Base-by-base conservation (phyloP, 2,888 invertebrate genomes). In the Meteorus cinctellus region DNA sequence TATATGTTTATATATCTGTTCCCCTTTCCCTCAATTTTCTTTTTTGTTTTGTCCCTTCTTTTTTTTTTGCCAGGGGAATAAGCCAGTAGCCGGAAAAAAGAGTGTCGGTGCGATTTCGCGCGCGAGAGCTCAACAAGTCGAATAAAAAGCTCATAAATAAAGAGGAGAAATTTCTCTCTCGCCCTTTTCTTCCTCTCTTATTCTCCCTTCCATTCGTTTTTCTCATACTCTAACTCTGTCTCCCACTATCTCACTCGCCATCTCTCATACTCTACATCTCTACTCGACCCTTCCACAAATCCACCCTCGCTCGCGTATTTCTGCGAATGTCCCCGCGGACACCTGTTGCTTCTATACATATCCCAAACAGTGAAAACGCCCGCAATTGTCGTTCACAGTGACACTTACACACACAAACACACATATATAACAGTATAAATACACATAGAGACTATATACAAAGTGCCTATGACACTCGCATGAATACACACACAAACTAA, bases 111-210 rank as follows among this genome's bases (percentile, higher is more conserved):
- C 70, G 72, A 77, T 79, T 80, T 77, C 76, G 77, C 79, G 80
- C 83, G 79, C 81, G 81, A 82, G 79, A 84, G 86, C 84, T 89
- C 89, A 89, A 89, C 89, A 89, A 89, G 89, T 89, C 87, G 89
- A 88, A 89, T 89, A 89, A 89, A 89, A 89, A 89, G 88, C 89
- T 88, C 89, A 88, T 89, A 89, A 89, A 89, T 89, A 89, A 88
- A 88, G 86, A 86, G 84, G 85, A 83, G 85, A 83, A 82, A 84
- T 84, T 86, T 78, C 75, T 77, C 77, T 79, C 67, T 77, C 81
- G 81, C 83, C 80, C 80, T 79, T 77, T 74, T 67, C 41, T 80
- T 81, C 79, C 80, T 82, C 80, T 81, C 79, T 77, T 81, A 81
- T 83, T 75, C 80, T 82, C 80, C 76, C 77, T 78, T 70, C 76